Evolutionary conservation across 1,140 invertebrate genomes (phyloP).

Genomic region (Cherax quadricarinatus): DNA sequence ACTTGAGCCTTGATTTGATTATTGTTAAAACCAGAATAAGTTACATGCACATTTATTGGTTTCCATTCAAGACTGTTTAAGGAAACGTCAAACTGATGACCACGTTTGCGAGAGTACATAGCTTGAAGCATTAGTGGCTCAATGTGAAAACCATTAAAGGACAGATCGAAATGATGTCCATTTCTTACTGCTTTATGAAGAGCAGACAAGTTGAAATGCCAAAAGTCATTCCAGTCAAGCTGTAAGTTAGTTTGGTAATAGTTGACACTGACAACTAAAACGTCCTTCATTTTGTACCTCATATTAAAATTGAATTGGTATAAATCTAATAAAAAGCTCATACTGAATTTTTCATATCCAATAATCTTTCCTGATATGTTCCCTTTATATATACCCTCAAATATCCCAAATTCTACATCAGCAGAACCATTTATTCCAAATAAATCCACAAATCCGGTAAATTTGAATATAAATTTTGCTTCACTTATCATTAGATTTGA

Average conservation of each 20-base stretch:
- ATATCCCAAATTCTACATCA: background rate
- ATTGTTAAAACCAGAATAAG: slow-evolving; percentile 3
- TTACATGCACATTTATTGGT: background rate
- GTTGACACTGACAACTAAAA: background rate
- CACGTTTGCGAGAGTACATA: background rate
- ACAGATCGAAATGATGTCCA: background rate
- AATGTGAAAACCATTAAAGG: slow-evolving; percentile 26
- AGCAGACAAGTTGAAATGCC: background rate
- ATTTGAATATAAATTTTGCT: slow-evolving; percentile 2
- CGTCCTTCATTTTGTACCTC: background rate
- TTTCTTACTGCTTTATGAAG: background rate
- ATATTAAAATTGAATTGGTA: slow-evolving; percentile 4
- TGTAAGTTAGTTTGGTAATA: slow-evolving; percentile 33
- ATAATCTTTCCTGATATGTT: slow-evolving; percentile 4
- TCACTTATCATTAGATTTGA: background rate
- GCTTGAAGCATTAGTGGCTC: background rate
- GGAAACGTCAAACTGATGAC: background rate
- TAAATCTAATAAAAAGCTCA: slow-evolving; percentile 14
- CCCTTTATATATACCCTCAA: background rate
- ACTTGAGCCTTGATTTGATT: background rate
- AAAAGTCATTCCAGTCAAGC: slow-evolving; percentile 1
- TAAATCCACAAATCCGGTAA: background rate
- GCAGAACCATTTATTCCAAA: background rate
- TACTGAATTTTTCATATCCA: slow-evolving; percentile 12
- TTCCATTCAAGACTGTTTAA: background rate